These are phyloP conservation scores for Fistularia tabacaria DNA, from an alignment of 2,797 vertebrate genomes.

Conservation along the genomic window DNA sequence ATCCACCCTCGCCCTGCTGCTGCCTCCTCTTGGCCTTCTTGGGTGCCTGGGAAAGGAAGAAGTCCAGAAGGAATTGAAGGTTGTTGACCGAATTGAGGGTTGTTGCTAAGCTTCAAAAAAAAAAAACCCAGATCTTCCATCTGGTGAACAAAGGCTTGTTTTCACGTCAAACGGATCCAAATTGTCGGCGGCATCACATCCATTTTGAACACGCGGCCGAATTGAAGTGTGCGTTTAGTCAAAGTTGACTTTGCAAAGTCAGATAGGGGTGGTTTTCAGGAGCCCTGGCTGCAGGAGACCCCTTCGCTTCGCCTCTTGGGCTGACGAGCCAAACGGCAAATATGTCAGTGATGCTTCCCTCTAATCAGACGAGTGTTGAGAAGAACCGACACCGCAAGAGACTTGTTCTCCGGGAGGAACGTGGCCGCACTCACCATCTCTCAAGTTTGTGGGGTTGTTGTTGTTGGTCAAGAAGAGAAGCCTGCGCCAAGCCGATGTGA, in stretches of 20 bases:
- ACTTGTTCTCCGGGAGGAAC: constrained; percentile 13
- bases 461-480: constrained; percentile 77
- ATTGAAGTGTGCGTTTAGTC: no score
- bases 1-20: constrained; percentile 83
- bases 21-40: constrained; percentile 93
- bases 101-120: no score
- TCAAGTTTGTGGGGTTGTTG: constrained; percentile 68
- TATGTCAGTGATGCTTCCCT: constrained; percentile 40
- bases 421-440: constrained; percentile 77
- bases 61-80: not conserved
- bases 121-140: no score
- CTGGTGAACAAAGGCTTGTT: no score
- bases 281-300: no score
- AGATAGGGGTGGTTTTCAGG: no score
- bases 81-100: no score
- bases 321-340: constrained; percentile 49
- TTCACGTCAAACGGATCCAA: no score
- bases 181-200: no score
- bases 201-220: no score
- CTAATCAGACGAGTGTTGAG: constrained; percentile 32
- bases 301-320: constrained; percentile 1
- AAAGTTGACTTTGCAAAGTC: no score
- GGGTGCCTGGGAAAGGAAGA: constrained; percentile 78
- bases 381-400: constrained; percentile 13
- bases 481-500: constrained; percentile 73